A percentile compares a stretch with the other conserved stretches of the same genome.
Conservation (phyloP, 1,140 invertebrate species). For the Mya arenaria region DNA sequence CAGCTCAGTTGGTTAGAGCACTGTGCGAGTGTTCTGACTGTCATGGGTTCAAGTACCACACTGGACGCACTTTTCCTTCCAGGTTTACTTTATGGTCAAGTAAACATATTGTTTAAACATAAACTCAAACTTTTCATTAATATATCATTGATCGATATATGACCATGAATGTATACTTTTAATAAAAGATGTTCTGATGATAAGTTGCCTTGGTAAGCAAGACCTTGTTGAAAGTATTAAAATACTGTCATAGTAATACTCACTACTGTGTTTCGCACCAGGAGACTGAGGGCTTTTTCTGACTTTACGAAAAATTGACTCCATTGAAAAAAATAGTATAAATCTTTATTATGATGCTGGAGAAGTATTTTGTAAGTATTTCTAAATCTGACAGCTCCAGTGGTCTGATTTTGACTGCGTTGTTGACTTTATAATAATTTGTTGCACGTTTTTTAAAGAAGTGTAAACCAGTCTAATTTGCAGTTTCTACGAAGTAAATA, state of each 20-base stretch:
- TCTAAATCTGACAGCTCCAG: not conserved
- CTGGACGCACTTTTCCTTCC: not conserved
- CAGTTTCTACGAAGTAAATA: not conserved
- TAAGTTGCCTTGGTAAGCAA: not conserved
- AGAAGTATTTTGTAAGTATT: not conserved
- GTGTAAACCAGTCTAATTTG: not conserved
- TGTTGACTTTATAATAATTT: not conserved
- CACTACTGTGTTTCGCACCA: slow-evolving; percentile 43
- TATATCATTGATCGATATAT: not conserved
- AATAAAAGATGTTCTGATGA: not conserved
- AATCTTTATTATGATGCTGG: not conserved
- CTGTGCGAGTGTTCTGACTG: too few relatives aligned
- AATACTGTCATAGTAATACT: not conserved
- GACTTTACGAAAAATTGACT: slow-evolving; percentile 36
- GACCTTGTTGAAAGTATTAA: not conserved
- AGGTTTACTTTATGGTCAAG: not conserved
- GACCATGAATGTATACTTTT: not conserved
- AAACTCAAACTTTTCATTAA: not conserved
- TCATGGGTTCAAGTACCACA: not conserved
- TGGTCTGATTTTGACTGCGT: not conserved
- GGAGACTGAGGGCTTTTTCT: slow-evolving; percentile 26
- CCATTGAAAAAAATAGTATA: slow-evolving; percentile 1
- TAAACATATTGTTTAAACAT: not conserved
- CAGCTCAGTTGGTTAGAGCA: too few relatives aligned
- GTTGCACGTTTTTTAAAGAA: not conserved